These are phyloP conservation scores for Nixonia krombeini DNA, from an alignment of 1,140 invertebrate species.

Conservation along the genomic window DNA sequence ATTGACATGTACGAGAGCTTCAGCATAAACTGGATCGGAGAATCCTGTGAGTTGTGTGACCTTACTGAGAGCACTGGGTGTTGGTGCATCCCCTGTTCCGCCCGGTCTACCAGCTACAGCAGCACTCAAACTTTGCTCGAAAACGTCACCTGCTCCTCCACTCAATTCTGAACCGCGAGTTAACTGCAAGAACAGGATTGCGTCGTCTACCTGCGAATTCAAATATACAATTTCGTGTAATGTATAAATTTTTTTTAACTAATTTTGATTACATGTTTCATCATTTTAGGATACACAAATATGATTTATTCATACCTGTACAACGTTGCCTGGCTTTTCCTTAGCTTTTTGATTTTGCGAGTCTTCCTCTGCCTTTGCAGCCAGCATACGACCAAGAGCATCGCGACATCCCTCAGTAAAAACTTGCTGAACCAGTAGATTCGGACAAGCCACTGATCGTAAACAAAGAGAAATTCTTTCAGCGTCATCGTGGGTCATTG, in stretches of 20 bases:
- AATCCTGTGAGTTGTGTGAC: conserved; percentile 99
- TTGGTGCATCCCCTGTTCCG: conserved; percentile 69
- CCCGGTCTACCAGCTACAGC: conserved; percentile 82
- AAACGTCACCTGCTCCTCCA: conserved; percentile 88
- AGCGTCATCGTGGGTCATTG: conserved; percentile 95
- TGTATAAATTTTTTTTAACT: no score
- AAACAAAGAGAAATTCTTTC: conserved; percentile 92
- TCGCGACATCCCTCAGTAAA: conserved; percentile 85
- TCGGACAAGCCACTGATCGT: conserved; percentile 83
- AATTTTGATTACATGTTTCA: no score
- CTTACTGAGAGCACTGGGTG: conserved; percentile 82
- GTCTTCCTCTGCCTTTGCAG: conserved; percentile 86
- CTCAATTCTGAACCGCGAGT: conserved; percentile 80
- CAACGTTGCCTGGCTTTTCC: conserved; percentile 79
- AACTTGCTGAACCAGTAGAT: conserved; percentile 79
- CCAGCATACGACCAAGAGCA: conserved; percentile 89
- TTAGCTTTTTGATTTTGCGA: conserved; percentile 75
- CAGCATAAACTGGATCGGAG: conserved; percentile 98
- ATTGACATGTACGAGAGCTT: conserved; percentile 99
- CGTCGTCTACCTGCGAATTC: conserved; percentile 79
- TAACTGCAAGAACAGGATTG: conserved; percentile 89
- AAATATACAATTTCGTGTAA: no score
- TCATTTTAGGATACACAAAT: no score
- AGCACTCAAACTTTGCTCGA: conserved; percentile 94
- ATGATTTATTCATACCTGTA: conserved; percentile 76